Evolutionary conservation across 2,888 invertebrate genomes (phyloP).

Genomic region (Lissocephala sabroskyi): DNA sequence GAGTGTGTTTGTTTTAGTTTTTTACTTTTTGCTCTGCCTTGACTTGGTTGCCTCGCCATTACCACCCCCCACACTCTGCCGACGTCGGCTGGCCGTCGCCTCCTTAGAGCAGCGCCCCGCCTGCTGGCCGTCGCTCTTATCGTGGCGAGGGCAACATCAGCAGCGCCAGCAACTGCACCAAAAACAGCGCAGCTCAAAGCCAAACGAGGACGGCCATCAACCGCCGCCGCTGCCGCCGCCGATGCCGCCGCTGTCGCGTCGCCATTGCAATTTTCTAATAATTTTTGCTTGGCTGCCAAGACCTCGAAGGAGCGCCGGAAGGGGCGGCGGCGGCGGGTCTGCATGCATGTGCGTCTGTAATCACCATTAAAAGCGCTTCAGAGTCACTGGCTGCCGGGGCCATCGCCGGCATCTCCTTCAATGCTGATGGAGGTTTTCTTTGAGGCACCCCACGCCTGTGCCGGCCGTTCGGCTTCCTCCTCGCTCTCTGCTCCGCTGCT

Average conservation of each 20-base stretch:
- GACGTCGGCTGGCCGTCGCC: constrained; percentile 1
- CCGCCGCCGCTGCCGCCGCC: no score
- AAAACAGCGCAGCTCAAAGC: constrained; percentile 23
- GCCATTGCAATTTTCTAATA: constrained; percentile 59
- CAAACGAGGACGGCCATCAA: constrained; percentile 47
- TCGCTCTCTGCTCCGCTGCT: constrained; percentile 19
- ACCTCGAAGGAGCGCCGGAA: not conserved
- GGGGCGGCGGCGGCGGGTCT: constrained; percentile 2
- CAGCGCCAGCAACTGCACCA: constrained; percentile 4
- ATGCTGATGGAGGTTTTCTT: no score
- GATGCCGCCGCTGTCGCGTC: constrained; percentile 28
- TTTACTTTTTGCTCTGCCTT: constrained; percentile 13
- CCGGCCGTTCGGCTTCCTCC: not conserved
- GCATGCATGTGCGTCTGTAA: constrained; percentile 31
- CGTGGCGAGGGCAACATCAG: constrained; percentile 47
- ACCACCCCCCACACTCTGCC: not conserved
- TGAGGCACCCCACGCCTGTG: no score
- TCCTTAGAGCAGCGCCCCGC: no score
- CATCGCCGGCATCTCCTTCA: no score
- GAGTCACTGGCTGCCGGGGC: constrained; percentile 26
- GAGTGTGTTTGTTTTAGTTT: not conserved
- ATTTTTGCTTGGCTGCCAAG: constrained; percentile 33
- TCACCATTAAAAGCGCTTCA: constrained; percentile 62
- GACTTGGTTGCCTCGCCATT: constrained; percentile 14
- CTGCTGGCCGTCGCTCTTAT: constrained; percentile 51